Conservation (phyloP, 1,140 invertebrate species). For the Zophobas atratus region DNA sequence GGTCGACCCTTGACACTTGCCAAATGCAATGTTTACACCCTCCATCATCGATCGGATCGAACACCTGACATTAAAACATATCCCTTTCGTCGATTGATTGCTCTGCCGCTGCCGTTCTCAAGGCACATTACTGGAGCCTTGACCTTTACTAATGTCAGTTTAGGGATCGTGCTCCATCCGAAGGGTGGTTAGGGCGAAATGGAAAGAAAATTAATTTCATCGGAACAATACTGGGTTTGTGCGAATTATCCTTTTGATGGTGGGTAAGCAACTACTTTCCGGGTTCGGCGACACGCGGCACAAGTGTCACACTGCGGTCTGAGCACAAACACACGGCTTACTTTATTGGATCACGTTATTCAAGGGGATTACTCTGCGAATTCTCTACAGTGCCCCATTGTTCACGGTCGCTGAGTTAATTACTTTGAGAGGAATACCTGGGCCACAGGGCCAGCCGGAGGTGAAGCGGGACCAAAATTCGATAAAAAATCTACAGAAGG, state of each 20-base stretch:
- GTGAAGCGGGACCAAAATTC: neutral
- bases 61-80: slow-evolving; percentile 33
- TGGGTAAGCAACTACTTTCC: neutral
- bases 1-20: neutral
- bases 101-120: neutral
- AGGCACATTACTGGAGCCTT: slow-evolving; percentile 13
- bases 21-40: slow-evolving; percentile 15
- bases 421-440: slow-evolving; percentile 33
- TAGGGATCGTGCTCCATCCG: neutral
- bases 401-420: slow-evolving; percentile 23
- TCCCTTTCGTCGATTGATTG: slow-evolving; percentile 6
- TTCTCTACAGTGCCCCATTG: slow-evolving; percentile 17
- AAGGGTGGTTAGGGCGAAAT: neutral
- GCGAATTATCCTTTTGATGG: too few species aligned
- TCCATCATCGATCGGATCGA: slow-evolving; percentile 4
- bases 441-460: neutral
- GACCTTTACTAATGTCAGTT: slow-evolving; percentile 40
- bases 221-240: slow-evolving; percentile 2
- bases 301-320: slow-evolving; percentile 26
- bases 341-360: slow-evolving; percentile 38
- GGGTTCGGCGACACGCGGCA: slow-evolving; percentile 5
- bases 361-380: slow-evolving; percentile 11
- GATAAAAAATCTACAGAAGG: too few species aligned
- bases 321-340: neutral
- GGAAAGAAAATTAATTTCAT: slow-evolving; percentile 25